Base-by-base conservation (phyloP, 2,888 invertebrate species). In the Gerris lacustris region DNA sequence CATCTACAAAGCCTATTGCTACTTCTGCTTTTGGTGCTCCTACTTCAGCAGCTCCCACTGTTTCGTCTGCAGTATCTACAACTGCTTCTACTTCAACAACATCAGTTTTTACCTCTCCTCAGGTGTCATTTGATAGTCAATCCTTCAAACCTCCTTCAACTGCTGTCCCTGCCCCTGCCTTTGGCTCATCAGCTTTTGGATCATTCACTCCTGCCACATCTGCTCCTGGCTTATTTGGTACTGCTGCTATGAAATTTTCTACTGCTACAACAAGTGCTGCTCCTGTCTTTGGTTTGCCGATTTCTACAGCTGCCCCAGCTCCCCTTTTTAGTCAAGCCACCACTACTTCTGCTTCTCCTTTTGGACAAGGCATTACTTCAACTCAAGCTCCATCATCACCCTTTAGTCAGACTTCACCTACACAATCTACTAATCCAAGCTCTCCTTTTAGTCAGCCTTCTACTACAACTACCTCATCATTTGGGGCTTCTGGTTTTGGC, bases 201-300 rank as follows among this genome's bases (percentile, higher is more conserved):
- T 6, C 67, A 31, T 43, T 18, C 47, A 72, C 74, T 55, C 73
- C 78, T 55, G 75, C 77, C 73, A 77, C 77, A 73, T 72, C 77
- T 1, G 71, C 77, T 68, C 71, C 76, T 7, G 73, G 70, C 43
- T 69, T 67, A 70, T 55, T 55, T 55, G 55, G 55, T 11, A 15
- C 55, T 11, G 55, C 11, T 55, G 15, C 55, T 15, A 43, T 9
- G 17, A 55, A 9, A 47, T 9, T 31, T 6, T 18, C 67, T 44
- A 66, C 70, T 66, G 62, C 73, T 68, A 70, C 74, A 71, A 44
- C 72, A 45, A 47, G 73, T 55, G 63, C 72, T 45, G 17, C 70
- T 11, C 67, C 69, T 69, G 67, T 67, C 70, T 68, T 62, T 66
- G 43, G 69, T 66, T 68, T 69, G 6, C 62, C 69, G 62, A 74